Percentiles rank a stretch among this genome's conserved stretches.
Conservation (phyloP, 2,113 vertebrate genomes). For the Calidris pugnax region DNA sequence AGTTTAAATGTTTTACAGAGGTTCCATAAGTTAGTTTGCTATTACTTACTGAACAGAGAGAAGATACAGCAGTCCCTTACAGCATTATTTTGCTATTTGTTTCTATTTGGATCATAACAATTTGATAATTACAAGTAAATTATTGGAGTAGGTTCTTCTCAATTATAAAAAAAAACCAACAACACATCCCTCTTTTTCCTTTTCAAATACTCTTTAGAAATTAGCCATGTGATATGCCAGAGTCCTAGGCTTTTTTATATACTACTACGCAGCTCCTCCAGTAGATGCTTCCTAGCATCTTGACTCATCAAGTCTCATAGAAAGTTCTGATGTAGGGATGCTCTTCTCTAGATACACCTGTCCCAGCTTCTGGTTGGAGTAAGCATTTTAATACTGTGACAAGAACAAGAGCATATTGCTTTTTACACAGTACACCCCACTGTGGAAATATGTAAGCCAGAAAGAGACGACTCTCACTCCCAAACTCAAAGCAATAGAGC, state of each 20-base stretch:
- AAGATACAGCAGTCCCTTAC: neutral
- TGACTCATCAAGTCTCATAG: neutral
- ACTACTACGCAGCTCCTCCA: neutral
- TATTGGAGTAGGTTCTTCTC: neutral
- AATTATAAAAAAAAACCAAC: neutral
- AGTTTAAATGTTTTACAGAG: neutral
- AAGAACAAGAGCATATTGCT: neutral
- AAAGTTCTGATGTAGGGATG: neutral
- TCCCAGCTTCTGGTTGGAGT: neutral
- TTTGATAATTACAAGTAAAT: neutral
- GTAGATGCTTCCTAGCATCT: neutral
- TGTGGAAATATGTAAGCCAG: neutral
- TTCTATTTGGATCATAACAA: neutral
- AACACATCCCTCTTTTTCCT: accelerated
- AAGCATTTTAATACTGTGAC: neutral
- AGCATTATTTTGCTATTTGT: neutral
- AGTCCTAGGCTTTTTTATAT: neutral
- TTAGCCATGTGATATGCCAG: neutral
- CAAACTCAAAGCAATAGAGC: neutral
- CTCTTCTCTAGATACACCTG: neutral
- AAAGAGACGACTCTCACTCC: neutral
- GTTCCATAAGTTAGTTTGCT: neutral
- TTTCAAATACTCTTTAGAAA: neutral
- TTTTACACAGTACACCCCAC: neutral
- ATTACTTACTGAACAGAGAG: neutral